Conservation (phyloP, 2,113 vertebrate species). For the Phylloscopus trochilus region DNA sequence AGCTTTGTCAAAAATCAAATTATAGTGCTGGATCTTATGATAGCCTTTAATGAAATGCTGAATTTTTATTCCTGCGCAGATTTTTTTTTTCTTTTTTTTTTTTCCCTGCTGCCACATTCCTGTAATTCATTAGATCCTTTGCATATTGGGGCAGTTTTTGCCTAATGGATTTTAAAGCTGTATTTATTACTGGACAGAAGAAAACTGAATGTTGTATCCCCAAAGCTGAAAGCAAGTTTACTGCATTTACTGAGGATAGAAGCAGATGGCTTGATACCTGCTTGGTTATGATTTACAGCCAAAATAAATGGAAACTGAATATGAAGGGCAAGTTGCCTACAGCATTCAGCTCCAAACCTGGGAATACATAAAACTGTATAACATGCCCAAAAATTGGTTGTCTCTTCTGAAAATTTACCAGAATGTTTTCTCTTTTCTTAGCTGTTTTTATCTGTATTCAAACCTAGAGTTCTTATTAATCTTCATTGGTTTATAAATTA, state of each 20-base stretch:
- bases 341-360: background rate
- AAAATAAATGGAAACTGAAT: slow-evolving; percentile 27
- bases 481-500: background rate
- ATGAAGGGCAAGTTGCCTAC: slow-evolving; percentile 9
- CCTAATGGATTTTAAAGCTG: background rate
- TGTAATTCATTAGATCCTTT: background rate
- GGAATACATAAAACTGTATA: background rate
- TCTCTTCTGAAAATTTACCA: background rate
- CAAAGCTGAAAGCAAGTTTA: background rate
- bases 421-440: background rate
- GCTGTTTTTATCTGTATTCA: background rate
- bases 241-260: background rate
- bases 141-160: background rate
- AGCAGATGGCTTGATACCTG: slow-evolving; percentile 37
- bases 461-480: background rate
- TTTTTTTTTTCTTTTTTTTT: background rate
- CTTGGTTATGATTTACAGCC: slow-evolving; percentile 2
- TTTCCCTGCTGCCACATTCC: background rate
- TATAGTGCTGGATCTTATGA: background rate
- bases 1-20: background rate
- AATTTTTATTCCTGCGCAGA: background rate
- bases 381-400: background rate
- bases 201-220: background rate
- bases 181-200: background rate
- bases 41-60: background rate